phyloP scores from a whole-genome alignment of 2,797 vertebrate genomes.

The Sebastes dallii region DNA sequence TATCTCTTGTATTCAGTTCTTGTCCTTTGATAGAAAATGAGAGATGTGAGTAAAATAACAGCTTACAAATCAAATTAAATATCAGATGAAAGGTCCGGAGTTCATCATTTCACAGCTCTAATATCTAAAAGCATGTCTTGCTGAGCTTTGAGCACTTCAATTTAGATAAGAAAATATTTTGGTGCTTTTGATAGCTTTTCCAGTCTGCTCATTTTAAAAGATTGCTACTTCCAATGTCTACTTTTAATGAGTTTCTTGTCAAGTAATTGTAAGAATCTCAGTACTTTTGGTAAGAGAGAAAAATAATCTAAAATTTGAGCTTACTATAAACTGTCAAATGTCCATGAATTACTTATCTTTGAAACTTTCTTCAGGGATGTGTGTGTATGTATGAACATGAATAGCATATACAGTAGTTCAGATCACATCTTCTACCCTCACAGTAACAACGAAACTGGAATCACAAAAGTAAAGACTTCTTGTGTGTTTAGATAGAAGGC shows the following conservation, averaged over 20 bases:
- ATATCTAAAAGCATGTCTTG: constrained; percentile 48
- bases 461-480: neutral
- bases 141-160: constrained; percentile 55
- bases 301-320: constrained; percentile 7
- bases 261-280: constrained; percentile 16
- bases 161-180: constrained; percentile 71
- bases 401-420: neutral
- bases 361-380: neutral
- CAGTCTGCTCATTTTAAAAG: constrained; percentile 32
- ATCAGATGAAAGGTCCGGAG: constrained; percentile 59
- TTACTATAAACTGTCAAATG: constrained; percentile 2
- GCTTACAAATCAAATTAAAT: constrained; percentile 68
- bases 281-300: constrained; percentile 8
- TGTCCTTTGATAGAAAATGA: constrained; percentile 49
- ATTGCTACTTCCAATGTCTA: constrained; percentile 31
- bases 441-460: neutral
- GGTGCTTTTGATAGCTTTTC: constrained; percentile 41
- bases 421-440: neutral
- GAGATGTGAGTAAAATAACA: constrained; percentile 49
- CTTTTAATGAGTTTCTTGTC: constrained; percentile 61
- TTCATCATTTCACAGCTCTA: constrained; percentile 51
- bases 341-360: constrained; percentile 25
- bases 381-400: neutral
- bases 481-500: no score
- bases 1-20: constrained; percentile 42